A percentile compares a stretch with the other conserved stretches of the same genome.
These are phyloP conservation scores for Leptatherina wallacei DNA, from an alignment of 2,797 vertebrate species.

Conservation along the genomic window DNA sequence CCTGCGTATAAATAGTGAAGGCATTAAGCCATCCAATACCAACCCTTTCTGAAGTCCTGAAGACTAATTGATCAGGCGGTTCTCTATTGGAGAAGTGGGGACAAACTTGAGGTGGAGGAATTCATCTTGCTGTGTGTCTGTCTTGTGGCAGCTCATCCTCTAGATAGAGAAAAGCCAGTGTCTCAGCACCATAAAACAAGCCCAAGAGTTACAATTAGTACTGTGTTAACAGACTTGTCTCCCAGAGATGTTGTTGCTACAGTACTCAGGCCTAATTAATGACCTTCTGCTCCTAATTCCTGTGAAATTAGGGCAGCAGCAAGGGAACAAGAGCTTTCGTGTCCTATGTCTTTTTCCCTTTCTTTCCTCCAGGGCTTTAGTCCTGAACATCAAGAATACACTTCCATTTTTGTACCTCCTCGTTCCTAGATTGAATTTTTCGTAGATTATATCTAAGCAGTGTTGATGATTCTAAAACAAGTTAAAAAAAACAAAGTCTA, in stretches of 20 bases:
- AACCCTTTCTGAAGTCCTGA: constrained; percentile 41
- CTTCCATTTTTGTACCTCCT: constrained; percentile 7
- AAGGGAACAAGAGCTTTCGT: constrained; percentile 38
- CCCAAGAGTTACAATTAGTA: constrained; percentile 47
- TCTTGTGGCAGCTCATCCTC: constrained; percentile 19
- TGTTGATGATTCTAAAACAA: neutral
- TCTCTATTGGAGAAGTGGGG: constrained; percentile 12
- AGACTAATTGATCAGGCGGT: constrained; percentile 54
- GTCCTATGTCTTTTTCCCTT: constrained; percentile 39
- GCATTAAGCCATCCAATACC: constrained; percentile 33
- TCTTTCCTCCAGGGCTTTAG: constrained; percentile 20
- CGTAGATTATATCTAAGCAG: neutral
- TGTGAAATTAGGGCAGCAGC: constrained; percentile 64
- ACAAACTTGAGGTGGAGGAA: constrained; percentile 16
- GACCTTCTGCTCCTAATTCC: constrained; percentile 69
- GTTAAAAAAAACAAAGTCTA: neutral
- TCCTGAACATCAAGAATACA: constrained; percentile 5
- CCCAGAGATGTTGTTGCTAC: constrained; percentile 44
- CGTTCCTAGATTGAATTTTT: neutral
- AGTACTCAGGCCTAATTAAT: constrained; percentile 58
- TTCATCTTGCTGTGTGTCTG: constrained; percentile 10
- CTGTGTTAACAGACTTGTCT: constrained; percentile 46
- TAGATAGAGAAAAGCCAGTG: constrained; percentile 17
- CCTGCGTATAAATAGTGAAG: constrained; percentile 58
- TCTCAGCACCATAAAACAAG: constrained; percentile 44